Evolutionary conservation across 2,797 vertebrate genomes (phyloP).

Genomic region (Nyctibius grandis): DNA sequence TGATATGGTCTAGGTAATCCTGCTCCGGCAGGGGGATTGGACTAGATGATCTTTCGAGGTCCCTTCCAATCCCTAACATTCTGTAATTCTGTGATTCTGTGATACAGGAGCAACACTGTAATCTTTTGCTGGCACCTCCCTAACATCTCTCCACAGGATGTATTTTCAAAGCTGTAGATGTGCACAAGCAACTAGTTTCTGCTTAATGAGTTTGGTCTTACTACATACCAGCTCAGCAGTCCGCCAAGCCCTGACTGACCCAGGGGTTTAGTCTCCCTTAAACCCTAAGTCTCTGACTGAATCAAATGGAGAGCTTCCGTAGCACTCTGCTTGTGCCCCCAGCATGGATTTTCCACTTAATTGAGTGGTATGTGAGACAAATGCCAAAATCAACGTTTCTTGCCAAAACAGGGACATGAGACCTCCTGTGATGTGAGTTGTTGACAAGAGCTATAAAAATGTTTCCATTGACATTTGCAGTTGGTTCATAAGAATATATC

Average conservation of each 20-base stretch:
- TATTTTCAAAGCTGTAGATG: constrained; percentile 9
- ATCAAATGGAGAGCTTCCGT: neutral
- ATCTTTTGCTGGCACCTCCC: neutral
- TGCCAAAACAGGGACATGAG: neutral
- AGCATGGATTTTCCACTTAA: constrained; percentile 25
- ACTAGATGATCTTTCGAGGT: too few species aligned
- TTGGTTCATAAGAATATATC: neutral
- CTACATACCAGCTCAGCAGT: constrained; percentile 25
- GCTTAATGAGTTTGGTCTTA: neutral
- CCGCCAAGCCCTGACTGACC: neutral
- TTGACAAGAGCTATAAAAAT: constrained; percentile 33
- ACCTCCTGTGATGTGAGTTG: neutral
- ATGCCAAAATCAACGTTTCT: constrained; percentile 22
- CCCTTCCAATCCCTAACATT: too few species aligned
- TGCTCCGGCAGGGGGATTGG: too few species aligned
- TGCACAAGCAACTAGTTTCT: neutral
- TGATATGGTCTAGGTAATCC: too few species aligned
- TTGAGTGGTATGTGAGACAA: neutral
- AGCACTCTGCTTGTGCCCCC: neutral
- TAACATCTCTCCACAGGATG: neutral
- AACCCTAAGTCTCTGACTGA: neutral
- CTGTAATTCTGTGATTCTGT: too few species aligned
- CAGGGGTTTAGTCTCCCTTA: neutral
- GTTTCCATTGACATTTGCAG: neutral
- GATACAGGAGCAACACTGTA: neutral